A percentile compares a stretch with the other conserved stretches of the same genome.
Conservation (phyloP, 2,888 invertebrate genomes). For the Macropis europaea region DNA sequence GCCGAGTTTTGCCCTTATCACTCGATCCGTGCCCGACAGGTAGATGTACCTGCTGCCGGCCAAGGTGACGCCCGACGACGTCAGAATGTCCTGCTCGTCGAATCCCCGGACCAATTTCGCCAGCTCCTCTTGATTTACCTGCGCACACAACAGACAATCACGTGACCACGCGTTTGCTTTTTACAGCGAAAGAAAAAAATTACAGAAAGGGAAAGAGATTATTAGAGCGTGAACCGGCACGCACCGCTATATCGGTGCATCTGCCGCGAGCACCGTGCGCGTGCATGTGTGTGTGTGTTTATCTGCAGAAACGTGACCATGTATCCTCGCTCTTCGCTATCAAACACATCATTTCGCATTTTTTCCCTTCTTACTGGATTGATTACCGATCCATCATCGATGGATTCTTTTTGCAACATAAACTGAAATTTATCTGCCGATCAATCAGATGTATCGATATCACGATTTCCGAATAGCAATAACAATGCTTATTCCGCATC, state of each 20-base stretch:
- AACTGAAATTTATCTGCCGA: no score
- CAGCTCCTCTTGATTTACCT: conserved; percentile 94
- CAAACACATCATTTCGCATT: no score
- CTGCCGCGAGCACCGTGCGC: background rate
- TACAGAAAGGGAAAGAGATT: background rate
- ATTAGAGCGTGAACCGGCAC: background rate
- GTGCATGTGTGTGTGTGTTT: no score
- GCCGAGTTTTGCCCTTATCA: conserved; percentile 95
- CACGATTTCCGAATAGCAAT: no score
- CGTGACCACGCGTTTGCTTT: background rate
- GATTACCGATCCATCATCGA: no score
- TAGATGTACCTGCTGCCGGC: conserved; percentile 96
- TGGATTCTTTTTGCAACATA: no score
- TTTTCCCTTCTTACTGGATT: no score
- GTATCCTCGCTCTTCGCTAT: no score
- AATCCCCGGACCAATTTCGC: conserved; percentile 94
- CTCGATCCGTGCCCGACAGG: conserved; percentile 96
- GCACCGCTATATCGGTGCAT: no score
- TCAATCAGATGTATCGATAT: no score
- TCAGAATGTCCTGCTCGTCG: conserved; percentile 93
- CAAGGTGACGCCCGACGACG: conserved; percentile 94
- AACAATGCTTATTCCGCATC: no score
- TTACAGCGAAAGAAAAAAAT: background rate
- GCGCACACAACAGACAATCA: conserved; percentile 10
- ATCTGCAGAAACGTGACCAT: no score